Evolutionary conservation across 2,797 vertebrate species (phyloP), one percentile per base, ranked within the genome.

Genomic region (Paramormyrops hopkinsi): DNA sequence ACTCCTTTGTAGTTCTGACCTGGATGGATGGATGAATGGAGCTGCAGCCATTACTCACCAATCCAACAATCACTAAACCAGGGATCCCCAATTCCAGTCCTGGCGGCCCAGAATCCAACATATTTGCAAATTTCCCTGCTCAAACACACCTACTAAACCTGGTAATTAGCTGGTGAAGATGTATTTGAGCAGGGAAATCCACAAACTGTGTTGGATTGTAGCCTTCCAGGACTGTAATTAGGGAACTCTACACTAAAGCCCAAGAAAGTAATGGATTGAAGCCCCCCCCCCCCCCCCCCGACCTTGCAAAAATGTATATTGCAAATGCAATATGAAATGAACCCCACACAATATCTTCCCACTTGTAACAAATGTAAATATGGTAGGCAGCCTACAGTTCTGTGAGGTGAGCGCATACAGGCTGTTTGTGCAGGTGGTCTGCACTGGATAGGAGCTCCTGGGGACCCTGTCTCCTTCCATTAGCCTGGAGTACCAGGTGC

Each of bases 401-500:
- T 50, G 11, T n/a, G 82, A 85, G 48, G 0, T 85, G 48, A 82
- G 83, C 12, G 46, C 48, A 25, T 14, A 5, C 53, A 37, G 86
- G 51, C 54, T 41, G 51, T 44, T 37, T 88, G 62, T 44, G 41
- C 41, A 69, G 54, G 54, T 65, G 56, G 12, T 88, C 19, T 65
- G 9, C 41, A 69, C n/a, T 50, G 44, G 59, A 88, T 37, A 50
- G 50, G 12, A 87, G 22, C 56, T 65, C 87, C 87, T 65, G 5
- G n/a, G 87, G 56, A 56, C 12, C 37, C 25, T 29, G 59, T 88
- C 87, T 69, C n/a, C 22, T 69, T 69, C 59, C 87, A 69, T 88
- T 88, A 88, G 87, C 37, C 83, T 69, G 1, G 51, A 88, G 59
- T 22, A 46, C 87, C 87, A 65, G 41, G 44, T 88, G 56, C 41